Conservation (phyloP, 1,140 invertebrate species). For the Listronotus oregonensis region DNA sequence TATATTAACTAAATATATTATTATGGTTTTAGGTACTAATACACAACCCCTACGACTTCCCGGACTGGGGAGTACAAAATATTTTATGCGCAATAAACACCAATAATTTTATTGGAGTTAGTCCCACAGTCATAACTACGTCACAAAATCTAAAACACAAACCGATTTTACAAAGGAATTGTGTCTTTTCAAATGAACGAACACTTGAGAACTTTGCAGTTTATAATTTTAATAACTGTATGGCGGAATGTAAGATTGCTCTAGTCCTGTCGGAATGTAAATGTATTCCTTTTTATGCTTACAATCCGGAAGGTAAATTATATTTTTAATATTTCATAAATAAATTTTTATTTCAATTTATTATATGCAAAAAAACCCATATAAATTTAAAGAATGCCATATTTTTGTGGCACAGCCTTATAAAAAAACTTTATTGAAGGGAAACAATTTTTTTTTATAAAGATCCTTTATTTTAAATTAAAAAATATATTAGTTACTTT, state of each 20-base stretch:
- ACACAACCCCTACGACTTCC: slow-evolving; percentile 64
- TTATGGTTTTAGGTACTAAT: slow-evolving; percentile 60
- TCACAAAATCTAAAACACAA: slow-evolving; percentile 60
- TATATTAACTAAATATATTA: neutral
- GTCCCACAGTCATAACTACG: slow-evolving; percentile 58
- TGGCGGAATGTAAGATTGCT: slow-evolving; percentile 61
- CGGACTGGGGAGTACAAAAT: slow-evolving; percentile 62
- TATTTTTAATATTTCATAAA: too few species aligned
- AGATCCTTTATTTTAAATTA: too few species aligned
- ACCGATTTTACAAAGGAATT: slow-evolving; percentile 58
- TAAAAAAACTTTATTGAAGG: too few species aligned
- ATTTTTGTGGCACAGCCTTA: too few species aligned
- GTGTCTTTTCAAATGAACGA: slow-evolving; percentile 63
- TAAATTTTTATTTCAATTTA: too few species aligned
- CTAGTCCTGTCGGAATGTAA: slow-evolving; percentile 59
- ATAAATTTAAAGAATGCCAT: too few species aligned
- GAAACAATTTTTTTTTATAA: too few species aligned
- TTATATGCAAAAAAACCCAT: too few species aligned
- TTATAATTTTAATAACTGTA: slow-evolving; percentile 69
- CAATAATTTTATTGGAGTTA: slow-evolving; percentile 60
- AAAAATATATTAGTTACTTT: too few species aligned
- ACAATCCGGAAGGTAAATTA: neutral
- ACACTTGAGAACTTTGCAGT: slow-evolving; percentile 52
- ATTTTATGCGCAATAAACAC: slow-evolving; percentile 60
- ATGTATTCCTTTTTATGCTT: slow-evolving; percentile 63